These are phyloP conservation scores for Dyspetes luteomarginatus DNA, from an alignment of 2,888 invertebrate genomes.

Conservation along the genomic window DNA sequence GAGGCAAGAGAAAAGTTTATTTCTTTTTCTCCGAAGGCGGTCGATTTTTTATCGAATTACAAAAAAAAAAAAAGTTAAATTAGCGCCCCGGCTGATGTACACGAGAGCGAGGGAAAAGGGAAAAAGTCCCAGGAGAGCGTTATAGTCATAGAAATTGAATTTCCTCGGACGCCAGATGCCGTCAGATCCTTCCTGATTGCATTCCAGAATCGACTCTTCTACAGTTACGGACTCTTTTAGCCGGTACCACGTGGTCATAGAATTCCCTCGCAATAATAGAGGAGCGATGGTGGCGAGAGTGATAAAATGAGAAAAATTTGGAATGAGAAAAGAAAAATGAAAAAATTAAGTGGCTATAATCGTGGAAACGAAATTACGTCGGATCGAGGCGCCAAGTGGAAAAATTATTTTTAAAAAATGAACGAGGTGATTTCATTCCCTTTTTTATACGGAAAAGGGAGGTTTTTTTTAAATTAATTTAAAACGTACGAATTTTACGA, in stretches of 20 bases:
- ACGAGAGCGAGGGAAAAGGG: slow-evolving; percentile 48
- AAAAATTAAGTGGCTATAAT: slow-evolving; percentile 58
- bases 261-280: slow-evolving; percentile 51
- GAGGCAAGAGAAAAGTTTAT: neutral
- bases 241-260: slow-evolving; percentile 40
- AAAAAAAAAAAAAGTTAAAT: slow-evolving; percentile 69
- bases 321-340: neutral
- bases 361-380: slow-evolving; percentile 53
- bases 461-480: slow-evolving; percentile 35
- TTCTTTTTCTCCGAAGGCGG: slow-evolving; percentile 39
- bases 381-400: slow-evolving; percentile 7
- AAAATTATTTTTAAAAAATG: neutral
- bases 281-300: slow-evolving; percentile 28
- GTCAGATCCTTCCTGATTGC: slow-evolving; percentile 72
- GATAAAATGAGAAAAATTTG: slow-evolving; percentile 24
- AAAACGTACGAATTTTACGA: slow-evolving; percentile 26
- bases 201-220: slow-evolving; percentile 58
- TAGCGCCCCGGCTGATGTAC: slow-evolving; percentile 10
- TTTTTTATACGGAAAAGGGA: neutral
- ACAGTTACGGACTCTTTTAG: slow-evolving; percentile 24
- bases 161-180: slow-evolving; percentile 79
- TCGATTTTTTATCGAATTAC: slow-evolving; percentile 79
- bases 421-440: slow-evolving; percentile 7
- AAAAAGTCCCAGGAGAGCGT: slow-evolving; percentile 49
- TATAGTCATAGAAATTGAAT: slow-evolving; percentile 78